phyloP scores from a whole-genome alignment of 2,888 invertebrate genomes.

The Dione vanillae region DNA sequence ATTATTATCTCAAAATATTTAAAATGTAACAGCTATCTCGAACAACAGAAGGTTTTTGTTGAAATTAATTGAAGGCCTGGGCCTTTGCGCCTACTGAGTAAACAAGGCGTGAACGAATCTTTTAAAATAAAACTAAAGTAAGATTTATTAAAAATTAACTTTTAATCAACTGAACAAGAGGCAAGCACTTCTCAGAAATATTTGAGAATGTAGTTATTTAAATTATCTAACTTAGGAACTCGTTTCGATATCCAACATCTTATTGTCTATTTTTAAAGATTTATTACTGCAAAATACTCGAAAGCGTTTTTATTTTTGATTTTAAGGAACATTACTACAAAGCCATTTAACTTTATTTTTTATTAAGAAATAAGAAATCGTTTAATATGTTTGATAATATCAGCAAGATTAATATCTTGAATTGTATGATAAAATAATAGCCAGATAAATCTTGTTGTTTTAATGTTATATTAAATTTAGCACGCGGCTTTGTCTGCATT shows the following conservation, averaged over 20 bases:
- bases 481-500: too few species aligned
- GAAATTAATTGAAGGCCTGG: background rate
- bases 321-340: background rate
- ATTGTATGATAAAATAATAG: too few species aligned
- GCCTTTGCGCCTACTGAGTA: slow-evolving; percentile 18
- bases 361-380: too few species aligned
- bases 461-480: too few species aligned
- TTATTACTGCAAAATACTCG: slow-evolving; percentile 29
- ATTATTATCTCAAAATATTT: background rate
- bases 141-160: slow-evolving; percentile 21
- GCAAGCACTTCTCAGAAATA: slow-evolving; percentile 41
- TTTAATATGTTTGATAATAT: background rate
- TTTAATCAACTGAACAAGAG: slow-evolving; percentile 33
- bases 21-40: background rate
- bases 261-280: slow-evolving; percentile 39
- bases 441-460: too few species aligned
- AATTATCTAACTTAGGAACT: slow-evolving; percentile 38
- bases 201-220: slow-evolving; percentile 42
- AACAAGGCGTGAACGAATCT: slow-evolving; percentile 12
- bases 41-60: slow-evolving; percentile 9
- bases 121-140: slow-evolving; percentile 9
- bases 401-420: too few species aligned
- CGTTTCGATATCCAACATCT: slow-evolving; percentile 34
- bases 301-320: background rate
- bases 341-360: background rate